Evolutionary conservation across 2,113 vertebrate species (phyloP).

Genomic region (Oenanthe melanoleuca): DNA sequence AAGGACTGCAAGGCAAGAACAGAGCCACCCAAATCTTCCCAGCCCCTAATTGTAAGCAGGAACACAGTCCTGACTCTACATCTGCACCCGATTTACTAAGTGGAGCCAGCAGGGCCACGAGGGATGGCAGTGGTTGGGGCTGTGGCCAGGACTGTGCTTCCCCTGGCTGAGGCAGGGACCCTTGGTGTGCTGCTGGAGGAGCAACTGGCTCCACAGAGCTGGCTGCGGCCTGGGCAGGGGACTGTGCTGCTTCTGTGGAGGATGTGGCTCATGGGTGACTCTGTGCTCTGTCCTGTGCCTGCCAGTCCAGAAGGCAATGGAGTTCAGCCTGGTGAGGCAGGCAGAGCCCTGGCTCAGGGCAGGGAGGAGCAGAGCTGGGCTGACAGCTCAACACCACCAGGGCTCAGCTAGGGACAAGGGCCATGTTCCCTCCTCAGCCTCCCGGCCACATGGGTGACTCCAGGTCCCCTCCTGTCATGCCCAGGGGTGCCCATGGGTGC

Average conservation of each 20-base stretch:
- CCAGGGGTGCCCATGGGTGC: rapidly evolving
- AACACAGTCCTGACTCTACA: neutral
- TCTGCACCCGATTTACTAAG: constrained; percentile 42
- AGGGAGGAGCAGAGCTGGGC: neutral
- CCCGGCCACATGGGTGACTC: rapidly evolving
- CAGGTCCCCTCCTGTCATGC: neutral
- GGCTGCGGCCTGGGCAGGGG: neutral
- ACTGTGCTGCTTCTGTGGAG: neutral
- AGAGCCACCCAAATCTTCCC: neutral
- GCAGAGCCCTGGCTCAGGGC: neutral
- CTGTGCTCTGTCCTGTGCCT: neutral
- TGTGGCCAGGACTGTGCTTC: neutral
- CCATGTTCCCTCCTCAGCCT: neutral
- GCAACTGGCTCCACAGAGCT: neutral
- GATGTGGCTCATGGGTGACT: neutral
- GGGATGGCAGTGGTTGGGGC: constrained; percentile 23
- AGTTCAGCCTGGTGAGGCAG: neutral
- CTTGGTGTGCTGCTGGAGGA: rapidly evolving
- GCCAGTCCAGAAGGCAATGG: neutral
- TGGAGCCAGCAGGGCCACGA: neutral
- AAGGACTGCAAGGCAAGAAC: neutral
- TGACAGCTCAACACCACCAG: rapidly evolving
- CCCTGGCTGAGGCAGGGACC: rapidly evolving
- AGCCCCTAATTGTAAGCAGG: constrained; percentile 36
- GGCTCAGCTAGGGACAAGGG: neutral